Evolutionary conservation across 2,797 vertebrate genomes (phyloP).

Genomic region (Gallinago nigripennis): DNA sequence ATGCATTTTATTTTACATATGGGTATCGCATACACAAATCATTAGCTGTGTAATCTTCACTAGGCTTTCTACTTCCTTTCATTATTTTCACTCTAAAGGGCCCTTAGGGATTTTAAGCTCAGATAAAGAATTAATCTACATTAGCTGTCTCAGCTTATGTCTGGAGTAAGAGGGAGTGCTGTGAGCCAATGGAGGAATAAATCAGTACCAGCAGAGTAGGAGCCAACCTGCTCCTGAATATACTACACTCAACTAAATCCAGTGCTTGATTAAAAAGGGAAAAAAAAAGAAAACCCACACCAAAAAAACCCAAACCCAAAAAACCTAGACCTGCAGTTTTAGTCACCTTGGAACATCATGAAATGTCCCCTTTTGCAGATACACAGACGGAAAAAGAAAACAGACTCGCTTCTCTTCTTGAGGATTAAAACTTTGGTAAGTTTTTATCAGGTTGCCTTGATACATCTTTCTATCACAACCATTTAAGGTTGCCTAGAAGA

Average conservation of each 20-base stretch:
- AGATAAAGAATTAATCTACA: constrained; percentile 52
- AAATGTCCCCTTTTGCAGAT: background rate
- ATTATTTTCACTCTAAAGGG: background rate
- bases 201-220: background rate
- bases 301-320: background rate
- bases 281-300: too few species aligned
- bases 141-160: constrained; percentile 21
- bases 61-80: background rate
- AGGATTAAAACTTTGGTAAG: background rate
- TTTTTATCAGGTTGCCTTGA: background rate
- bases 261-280: background rate
- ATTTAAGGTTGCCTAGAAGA: background rate
- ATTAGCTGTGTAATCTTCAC: background rate
- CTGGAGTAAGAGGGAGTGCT: background rate
- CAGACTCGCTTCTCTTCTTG: background rate
- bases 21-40: background rate
- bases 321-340: background rate
- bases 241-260: background rate
- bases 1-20: background rate
- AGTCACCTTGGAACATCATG: background rate
- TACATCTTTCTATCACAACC: background rate
- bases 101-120: background rate
- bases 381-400: background rate
- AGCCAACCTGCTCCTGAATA: background rate
- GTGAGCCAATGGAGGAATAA: background rate